A percentile compares a stretch with the other conserved stretches of the same genome.
Evolutionary conservation across 2,113 vertebrate species (phyloP).

Genomic region (Piprites chloris): DNA sequence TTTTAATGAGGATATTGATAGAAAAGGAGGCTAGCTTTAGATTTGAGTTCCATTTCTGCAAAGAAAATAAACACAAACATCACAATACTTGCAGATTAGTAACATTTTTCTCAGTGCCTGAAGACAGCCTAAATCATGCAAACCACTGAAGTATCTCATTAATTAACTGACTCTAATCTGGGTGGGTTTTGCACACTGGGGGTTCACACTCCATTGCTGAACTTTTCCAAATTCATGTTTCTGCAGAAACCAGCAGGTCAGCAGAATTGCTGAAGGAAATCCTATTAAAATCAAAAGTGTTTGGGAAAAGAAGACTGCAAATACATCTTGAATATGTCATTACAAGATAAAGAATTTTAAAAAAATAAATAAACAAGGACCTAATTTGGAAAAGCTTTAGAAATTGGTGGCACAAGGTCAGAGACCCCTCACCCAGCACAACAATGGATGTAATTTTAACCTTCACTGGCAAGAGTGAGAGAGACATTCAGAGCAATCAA

Average conservation of each 20-base stretch:
- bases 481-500: background rate
- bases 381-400: background rate
- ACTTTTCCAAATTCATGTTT: background rate
- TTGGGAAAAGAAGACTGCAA: background rate
- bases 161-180: constrained; percentile 40
- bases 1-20: background rate
- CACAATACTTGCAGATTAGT: background rate
- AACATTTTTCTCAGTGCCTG: constrained; percentile 14
- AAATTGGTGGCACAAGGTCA: background rate
- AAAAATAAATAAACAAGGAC: background rate
- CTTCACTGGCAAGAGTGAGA: background rate
- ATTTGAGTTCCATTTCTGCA: background rate
- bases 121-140: constrained; percentile 23
- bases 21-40: background rate
- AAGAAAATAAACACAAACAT: background rate
- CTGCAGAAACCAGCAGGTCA: background rate
- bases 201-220: background rate
- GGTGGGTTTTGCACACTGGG: background rate
- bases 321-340: background rate
- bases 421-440: background rate
- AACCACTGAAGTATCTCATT: constrained; percentile 19
- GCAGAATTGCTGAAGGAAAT: constrained; percentile 22
- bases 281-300: constrained; percentile 1
- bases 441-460: background rate
- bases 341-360: background rate